phyloP scores from a whole-genome alignment of 2,113 vertebrate genomes.

The Halichoerus grypus region DNA sequence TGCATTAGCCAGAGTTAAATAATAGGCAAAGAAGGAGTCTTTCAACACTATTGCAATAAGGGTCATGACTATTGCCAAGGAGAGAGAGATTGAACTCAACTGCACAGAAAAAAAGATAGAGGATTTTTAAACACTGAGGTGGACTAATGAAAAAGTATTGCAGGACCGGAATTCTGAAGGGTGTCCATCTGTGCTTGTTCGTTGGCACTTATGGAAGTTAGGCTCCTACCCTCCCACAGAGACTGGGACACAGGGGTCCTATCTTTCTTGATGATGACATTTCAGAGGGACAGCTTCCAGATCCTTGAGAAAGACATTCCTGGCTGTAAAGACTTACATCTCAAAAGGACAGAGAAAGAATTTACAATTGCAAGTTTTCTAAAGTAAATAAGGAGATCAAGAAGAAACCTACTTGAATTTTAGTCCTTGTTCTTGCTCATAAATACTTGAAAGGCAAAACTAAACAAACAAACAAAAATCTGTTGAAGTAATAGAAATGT shows the following conservation, averaged over 20 bases:
- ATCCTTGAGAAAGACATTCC: background rate
- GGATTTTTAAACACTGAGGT: background rate
- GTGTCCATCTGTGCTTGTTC: background rate
- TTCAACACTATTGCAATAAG: background rate
- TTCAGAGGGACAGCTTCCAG: background rate
- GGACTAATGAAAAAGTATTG: background rate
- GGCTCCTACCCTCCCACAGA: background rate
- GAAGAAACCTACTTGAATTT: background rate
- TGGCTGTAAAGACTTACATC: background rate
- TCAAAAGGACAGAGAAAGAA: background rate
- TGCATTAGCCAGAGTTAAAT: background rate
- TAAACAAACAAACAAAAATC: background rate
- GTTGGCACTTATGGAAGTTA: background rate
- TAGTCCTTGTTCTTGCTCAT: background rate
- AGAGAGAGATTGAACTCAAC: background rate
- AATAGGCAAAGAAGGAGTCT: background rate
- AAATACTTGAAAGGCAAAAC: background rate
- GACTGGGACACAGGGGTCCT: background rate
- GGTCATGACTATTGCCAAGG: background rate
- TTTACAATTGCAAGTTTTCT: background rate
- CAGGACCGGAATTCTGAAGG: background rate
- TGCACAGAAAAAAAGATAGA: background rate
- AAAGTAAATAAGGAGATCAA: background rate
- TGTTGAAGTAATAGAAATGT: background rate
- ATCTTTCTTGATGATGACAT: background rate